Evolutionary conservation across 35 echinoderm and acorn worm genomes (phyloP).

Genomic region (Ophiothrix spiculata): DNA sequence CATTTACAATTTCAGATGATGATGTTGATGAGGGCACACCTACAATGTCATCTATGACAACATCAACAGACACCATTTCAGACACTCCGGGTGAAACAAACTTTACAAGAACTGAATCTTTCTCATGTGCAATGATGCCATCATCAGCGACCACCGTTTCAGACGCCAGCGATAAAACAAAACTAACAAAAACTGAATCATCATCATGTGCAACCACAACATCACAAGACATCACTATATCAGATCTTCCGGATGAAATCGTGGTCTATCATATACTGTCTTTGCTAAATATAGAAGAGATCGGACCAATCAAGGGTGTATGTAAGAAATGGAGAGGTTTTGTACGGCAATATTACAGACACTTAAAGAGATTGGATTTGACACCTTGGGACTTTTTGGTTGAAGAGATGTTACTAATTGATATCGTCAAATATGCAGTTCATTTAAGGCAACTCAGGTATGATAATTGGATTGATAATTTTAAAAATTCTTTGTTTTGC

Average conservation of each 20-base stretch:
- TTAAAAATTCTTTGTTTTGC: not conserved
- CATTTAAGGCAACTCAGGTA: constrained; percentile 66
- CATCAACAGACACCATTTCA: too few species aligned
- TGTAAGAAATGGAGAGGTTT: constrained; percentile 57
- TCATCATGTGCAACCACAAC: not conserved
- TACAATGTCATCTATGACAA: too few species aligned
- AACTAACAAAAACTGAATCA: not conserved
- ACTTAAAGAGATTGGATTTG: constrained; percentile 67
- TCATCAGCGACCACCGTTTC: too few species aligned
- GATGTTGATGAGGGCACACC: too few species aligned
- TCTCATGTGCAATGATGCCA: too few species aligned
- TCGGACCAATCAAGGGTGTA: constrained; percentile 45
- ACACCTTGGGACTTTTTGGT: constrained; percentile 76
- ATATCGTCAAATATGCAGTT: constrained; percentile 52
- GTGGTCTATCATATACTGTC: constrained; percentile 68
- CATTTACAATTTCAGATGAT: too few species aligned
- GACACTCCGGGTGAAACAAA: too few species aligned
- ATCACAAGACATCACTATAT: not conserved
- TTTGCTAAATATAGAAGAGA: constrained; percentile 52
- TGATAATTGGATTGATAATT: too few species aligned
- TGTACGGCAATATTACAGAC: constrained; percentile 52
- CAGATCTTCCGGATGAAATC: constrained; percentile 77
- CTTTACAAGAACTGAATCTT: too few species aligned
- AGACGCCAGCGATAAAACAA: not conserved
- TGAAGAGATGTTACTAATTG: constrained; percentile 54